Evolutionary conservation across 2,888 invertebrate species (phyloP), one percentile per base, ranked within the genome.

Genomic region (Ornithoptera alexandrae): DNA sequence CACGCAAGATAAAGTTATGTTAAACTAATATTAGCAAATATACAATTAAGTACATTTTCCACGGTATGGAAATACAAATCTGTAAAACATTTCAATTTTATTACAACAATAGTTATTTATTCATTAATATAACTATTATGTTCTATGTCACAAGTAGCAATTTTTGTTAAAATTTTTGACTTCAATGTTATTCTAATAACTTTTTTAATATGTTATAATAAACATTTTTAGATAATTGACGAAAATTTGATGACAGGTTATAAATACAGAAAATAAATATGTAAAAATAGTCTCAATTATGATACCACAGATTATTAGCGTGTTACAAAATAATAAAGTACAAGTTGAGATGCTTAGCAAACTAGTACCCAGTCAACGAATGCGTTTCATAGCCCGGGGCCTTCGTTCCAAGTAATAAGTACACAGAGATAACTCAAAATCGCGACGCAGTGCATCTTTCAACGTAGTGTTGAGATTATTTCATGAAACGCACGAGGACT

Each of bases 401-500:
- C 71, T 63, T 67, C 72, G 66, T 73, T 64, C 64, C 68, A 62
- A 64, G 74, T 71, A 66, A 72, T 71, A 72, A 74, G 74, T 74
- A 71, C 72, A 71, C 65, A 75, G 72, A 76, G 81, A 79, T 81
- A 79, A 76, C 73, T 74, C 71, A 74, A 71, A 62, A 69, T 72
- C 72, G 72, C 74, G 74, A 61, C 63, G 71, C 72, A 68, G 61
- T 56, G 68, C 79, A 80, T 82, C 79, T 77, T 77, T 83, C 80
- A 79, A 78, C 72, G 68, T 72, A 68, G 70, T 70, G 75, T 67
- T 73, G 71, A 83, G 86, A 86, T 87, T 81, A 85, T 79, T 83
- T 80, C 80, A 80, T 82, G 83, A 87, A 84, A 85, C 87, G 82
- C 84, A 84, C 84, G 84, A 81, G 75, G 79, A 81, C 74, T 84